Base-by-base conservation (phyloP, 2,888 invertebrate species). In the Metellina segmentata region DNA sequence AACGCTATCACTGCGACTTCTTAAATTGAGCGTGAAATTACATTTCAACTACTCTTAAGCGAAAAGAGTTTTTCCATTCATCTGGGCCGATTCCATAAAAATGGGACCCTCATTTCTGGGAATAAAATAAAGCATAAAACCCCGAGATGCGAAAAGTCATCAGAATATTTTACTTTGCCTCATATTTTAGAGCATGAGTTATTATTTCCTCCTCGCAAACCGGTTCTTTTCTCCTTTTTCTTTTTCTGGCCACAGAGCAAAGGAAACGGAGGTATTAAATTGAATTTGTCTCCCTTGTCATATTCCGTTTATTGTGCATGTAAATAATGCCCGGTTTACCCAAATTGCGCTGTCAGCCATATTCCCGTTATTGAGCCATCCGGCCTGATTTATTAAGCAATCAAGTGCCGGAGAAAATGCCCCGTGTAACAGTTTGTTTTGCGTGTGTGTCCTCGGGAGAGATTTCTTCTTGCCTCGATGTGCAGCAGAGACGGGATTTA, bases 251-350 rank as follows among this genome's bases (percentile, higher is more conserved):
- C 75, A 34, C 52, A 71, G 51, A 82, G 48, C 20, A 82, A 20
- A 34, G 34, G 34, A 51, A 85, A 85, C 53, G 61, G 70, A 81
- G n/a, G 53, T 53, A 79, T 85, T 79, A 83, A 90, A 90, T 85
- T 90, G 89, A 90, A 90, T 90, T 90, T 90, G 75, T 61, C 85
- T 78, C 78, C 83, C 51, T 16, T 90, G 89, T 90, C 89, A 90
- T 90, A 85, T 90, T 79, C 83, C 71, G 71, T 78, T 83, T 83
- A 90, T 90, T 85, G 78, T 79, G 72, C 51, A 71, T 90, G 89
- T 90, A 90, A 90, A 90, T 90, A 90, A 90, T 79, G 83, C 78
- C 85, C 72, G 78, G 83, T 78, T 75, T 90, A 85, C 77, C 83
- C 69, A 85, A 90, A 85, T 85, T 83, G 52, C 72, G 19, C 79